Base-by-base conservation (phyloP, 2,888 invertebrate genomes). In the Thera britannica region DNA sequence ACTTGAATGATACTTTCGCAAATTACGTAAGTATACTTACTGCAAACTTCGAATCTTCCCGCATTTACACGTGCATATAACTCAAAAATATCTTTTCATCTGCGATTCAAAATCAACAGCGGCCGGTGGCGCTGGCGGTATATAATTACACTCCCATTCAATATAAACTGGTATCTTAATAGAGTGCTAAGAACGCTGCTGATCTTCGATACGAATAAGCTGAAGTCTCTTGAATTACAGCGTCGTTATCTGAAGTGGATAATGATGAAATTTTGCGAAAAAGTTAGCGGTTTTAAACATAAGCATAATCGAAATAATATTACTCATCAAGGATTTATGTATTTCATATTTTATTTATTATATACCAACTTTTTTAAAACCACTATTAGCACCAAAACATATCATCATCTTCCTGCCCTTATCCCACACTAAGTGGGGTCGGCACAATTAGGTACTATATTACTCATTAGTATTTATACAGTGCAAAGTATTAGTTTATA, bases 91-190 rank as follows among this genome's bases (percentile, higher is more conserved):
- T 70, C 70, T 79, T 79, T 77, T 81, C 80, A 90, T 90, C 90
- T 83, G 77, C 76, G 79, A 80, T 77, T 78, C 72, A 82, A 79
- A 83, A 82, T 82, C 83, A 81, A 83, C 83, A 82, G 76, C 79
- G 77, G 83, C 90, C 90, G 80, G 87, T 90, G 91, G 92, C 90
- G 83, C 80, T 82, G 71, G 73, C 76, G 75, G 77, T 81, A 70
- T 89, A 79, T 88, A 87, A 92, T 91, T 90, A 91, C 83, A 83
- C 81, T 81, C 78, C 86, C 86, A 87, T 87, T 83, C 86, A 86
- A 88, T 86, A 88, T 83, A 80, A 77, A 79, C 79, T 72, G 71
- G 80, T 82, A 83, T 85, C 86, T 90, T 91, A 90, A 91, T 90
- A 85, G 85, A 90, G 92, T 90, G 91, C 82, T 90, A 90, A 92